Base-by-base conservation (phyloP, 2,113 vertebrate genomes). In the Corythaixoides concolor region DNA sequence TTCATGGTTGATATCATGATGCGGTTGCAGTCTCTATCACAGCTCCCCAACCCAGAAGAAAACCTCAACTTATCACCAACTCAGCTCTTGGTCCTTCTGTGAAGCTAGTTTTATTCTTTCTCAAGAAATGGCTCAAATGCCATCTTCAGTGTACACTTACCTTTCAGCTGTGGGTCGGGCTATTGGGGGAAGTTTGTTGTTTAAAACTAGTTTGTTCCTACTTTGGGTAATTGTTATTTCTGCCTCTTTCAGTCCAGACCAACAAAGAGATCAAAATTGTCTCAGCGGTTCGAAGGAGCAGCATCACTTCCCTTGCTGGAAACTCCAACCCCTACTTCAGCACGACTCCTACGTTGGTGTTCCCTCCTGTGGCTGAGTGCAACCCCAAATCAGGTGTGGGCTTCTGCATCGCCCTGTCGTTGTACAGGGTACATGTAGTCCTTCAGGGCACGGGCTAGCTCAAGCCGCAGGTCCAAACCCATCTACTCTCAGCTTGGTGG, bases 341-440 rank as follows among this genome's bases (percentile, higher is more conserved):
- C 7, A 5, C 93, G 43, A 45, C 97, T 30, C 96, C 90, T 28
- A 95, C 39, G 0, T 12, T 98, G 83, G 94, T 96, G 3, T 95
- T 97, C 78, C 74, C 97, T 79, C 95, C 98, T 24, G 92, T 93
- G 90, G 83, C 95, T 26, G 97, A 96, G 91, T 98, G 97, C 90
- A 99, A 98, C 95, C 98, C 98, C 53, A 98, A 98, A 98, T 99
- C 99, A 98, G 99, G 99, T 98, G 91, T 98, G 98, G 70, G 27
- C 35, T 75, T 35, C 45, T 53, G 75, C 85, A 23, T 2, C 37
- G 37, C 43, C 37, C 41, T 55, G 5, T 49, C 6, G 0, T 41
- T 78, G 6, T 64, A 12, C 14, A 23, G 47, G 64, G 16, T 2
- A 8, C 11, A 8, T 15, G 23, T 21, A 0, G 45, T 64, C 35